Evolutionary conservation across 2,797 vertebrate species (phyloP).

Genomic region (Enteromius trimaculatus): DNA sequence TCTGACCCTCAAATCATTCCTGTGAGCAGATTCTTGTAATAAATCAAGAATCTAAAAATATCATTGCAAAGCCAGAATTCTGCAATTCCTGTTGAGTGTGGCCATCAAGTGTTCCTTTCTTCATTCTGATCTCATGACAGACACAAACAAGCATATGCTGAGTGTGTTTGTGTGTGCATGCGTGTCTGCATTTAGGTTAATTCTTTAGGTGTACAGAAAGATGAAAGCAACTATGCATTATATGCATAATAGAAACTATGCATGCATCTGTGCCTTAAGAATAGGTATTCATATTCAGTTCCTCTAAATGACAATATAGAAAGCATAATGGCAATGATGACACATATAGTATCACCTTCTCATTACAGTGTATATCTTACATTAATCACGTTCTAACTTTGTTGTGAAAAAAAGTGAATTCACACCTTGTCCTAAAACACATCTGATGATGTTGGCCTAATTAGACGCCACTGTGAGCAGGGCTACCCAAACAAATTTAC

Average conservation of each 20-base stretch:
- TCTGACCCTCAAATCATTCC: not conserved
- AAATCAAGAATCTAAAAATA: not conserved
- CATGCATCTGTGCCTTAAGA: not conserved
- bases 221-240: not conserved
- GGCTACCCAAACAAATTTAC: not conserved
- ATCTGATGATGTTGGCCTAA: not conserved
- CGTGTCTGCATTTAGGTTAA: not conserved
- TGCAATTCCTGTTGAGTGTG: not conserved
- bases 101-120: conserved; percentile 67
- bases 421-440: not conserved
- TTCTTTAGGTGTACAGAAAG: not conserved
- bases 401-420: not conserved
- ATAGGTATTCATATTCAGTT: not conserved
- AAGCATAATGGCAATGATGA: not conserved
- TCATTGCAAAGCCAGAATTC: not conserved
- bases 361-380: not conserved
- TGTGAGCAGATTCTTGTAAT: not conserved
- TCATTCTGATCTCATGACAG: conserved; percentile 55
- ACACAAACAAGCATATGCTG: conserved; percentile 57
- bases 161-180: not conserved
- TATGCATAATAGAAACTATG: not conserved
- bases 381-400: not conserved
- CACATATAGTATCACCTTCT: not conserved
- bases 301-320: not conserved
- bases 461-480: not conserved